Evolutionary conservation across 2,113 vertebrate genomes (phyloP), one percentile per base, ranked within the genome.

Genomic region (Malurus cyaneus): DNA sequence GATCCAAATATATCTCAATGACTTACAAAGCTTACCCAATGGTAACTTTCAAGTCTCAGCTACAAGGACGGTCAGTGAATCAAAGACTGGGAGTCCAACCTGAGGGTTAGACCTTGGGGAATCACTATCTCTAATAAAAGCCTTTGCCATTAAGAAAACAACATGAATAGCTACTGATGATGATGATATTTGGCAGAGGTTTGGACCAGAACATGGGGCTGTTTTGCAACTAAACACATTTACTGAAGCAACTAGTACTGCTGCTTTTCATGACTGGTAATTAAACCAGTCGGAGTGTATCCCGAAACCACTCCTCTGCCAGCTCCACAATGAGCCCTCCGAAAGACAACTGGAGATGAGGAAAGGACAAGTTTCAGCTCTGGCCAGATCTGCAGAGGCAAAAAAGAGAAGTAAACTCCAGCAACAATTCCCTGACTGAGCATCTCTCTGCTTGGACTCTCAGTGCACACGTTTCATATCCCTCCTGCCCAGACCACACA

Each of bases 201-300:
- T 57, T 89, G 73, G 78, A 47, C 20, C 10, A 0, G 0, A 32
- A 66, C 32, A 60, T 2, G 19, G 88, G 26, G 23, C n/a, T 64
- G 42, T 53, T 92, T 83, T 92, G 80, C 86, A 96, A 92, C 34
- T 7, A 18, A 94, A 82, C 28, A 56, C 18, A 44, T 32, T 66
- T 59, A 88, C 29, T 64, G 36, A 92, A 82, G 29, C n/a, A 72
- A 76, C 61, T 62, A 53, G 32, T 64, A 65, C 21, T 79, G 65
- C 29, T 59, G 65, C 16, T 69, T 74, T 52, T 54, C 39, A 54
- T 6, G 2, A 61, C 36, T 39, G 28, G 24, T 39, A 71, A 80
- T 70, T 79, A 64, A 64, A 56, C 9, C 56, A 74, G 52, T 29
- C 0, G 0, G 44, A 65, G 39, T 16, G 18, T 59, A 77, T 34